phyloP scores from a whole-genome alignment of 2,113 vertebrate genomes.

The Vireo altiloquus region DNA sequence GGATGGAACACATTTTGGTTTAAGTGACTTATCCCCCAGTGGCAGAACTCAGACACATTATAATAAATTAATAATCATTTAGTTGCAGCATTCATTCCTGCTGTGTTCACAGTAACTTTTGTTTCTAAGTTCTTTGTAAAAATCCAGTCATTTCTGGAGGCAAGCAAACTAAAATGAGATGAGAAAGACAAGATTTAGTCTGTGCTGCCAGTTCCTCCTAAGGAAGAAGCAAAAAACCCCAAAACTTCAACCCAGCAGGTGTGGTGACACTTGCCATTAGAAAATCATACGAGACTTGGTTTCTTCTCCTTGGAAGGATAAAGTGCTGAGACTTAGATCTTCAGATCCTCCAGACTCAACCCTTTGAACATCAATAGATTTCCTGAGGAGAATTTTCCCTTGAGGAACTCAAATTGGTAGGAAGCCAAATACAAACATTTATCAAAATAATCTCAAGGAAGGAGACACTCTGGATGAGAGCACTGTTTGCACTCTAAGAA shows the following conservation, averaged over 20 bases:
- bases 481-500: background rate
- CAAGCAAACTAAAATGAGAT: background rate
- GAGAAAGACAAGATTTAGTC: background rate
- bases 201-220: background rate
- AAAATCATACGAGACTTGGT: background rate
- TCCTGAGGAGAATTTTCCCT: background rate
- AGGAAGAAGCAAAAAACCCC: background rate
- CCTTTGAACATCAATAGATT: background rate
- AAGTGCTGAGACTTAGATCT: background rate
- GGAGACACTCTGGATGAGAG: background rate
- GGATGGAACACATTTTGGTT: background rate
- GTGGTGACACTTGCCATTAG: background rate
- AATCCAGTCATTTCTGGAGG: background rate
- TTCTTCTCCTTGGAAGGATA: background rate
- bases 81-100: background rate
- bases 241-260: background rate
- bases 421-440: background rate
- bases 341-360: background rate
- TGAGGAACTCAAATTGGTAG: background rate
- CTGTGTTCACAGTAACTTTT: background rate
- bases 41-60: background rate
- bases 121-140: background rate
- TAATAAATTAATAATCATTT: background rate
- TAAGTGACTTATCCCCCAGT: background rate
- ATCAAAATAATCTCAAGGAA: slow-evolving; percentile 18